Evolutionary conservation across 2,797 vertebrate species (phyloP).

Genomic region (Synaphobranchus kaupii): DNA sequence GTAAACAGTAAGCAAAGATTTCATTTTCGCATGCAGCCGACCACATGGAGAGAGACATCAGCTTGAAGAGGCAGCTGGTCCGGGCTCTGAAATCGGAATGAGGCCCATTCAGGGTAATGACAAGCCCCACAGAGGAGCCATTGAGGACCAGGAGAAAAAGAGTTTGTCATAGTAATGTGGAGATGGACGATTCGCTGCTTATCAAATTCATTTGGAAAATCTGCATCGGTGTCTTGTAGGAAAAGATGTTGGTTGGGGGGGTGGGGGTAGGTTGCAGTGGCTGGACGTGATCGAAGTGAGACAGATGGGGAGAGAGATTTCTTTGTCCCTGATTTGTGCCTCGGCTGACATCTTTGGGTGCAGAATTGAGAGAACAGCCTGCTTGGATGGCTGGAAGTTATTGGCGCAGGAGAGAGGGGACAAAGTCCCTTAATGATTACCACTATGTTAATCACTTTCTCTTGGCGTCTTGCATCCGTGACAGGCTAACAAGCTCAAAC

Average conservation of each 20-base stretch:
- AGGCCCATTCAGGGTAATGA: constrained; percentile 72
- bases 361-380: constrained; percentile 17
- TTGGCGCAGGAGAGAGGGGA: not conserved
- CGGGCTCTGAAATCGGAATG: constrained; percentile 67
- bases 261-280: not conserved
- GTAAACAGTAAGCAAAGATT: not conserved
- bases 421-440: constrained; percentile 11
- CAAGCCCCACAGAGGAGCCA: constrained; percentile 63
- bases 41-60: constrained; percentile 69
- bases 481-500: constrained; percentile 16
- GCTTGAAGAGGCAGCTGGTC: constrained; percentile 73
- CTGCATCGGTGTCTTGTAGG: not conserved
- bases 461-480: not conserved
- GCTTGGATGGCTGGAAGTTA: constrained; percentile 12
- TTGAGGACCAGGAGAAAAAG: constrained; percentile 71
- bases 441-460: not conserved
- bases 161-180: constrained; percentile 50
- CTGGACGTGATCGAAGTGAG: not conserved
- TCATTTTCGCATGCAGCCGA: constrained; percentile 54
- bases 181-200: not conserved
- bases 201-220: constrained; percentile 8
- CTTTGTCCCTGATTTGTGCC: constrained; percentile 13
- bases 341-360: constrained; percentile 8
- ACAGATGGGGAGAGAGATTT: not conserved
- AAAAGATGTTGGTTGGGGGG: not conserved